Evolutionary conservation across 2,113 vertebrate genomes (phyloP).

Genomic region (Aldabrachelys gigantea): DNA sequence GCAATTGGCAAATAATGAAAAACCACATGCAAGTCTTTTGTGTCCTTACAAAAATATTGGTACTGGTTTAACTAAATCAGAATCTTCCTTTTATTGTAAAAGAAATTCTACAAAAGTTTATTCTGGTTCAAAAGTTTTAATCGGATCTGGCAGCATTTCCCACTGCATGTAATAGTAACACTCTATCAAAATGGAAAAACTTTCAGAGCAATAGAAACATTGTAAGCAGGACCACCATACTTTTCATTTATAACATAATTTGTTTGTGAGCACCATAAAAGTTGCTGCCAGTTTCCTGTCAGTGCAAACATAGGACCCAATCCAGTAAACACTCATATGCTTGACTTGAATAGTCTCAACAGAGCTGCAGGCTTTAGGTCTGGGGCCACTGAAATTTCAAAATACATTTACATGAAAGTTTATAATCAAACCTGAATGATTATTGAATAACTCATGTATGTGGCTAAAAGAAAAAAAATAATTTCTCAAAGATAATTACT

Average conservation of each 20-base stretch:
- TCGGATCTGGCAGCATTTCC: neutral
- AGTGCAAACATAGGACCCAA: neutral
- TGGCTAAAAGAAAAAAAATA: neutral
- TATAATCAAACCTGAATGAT: neutral
- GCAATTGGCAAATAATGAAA: constrained; percentile 18
- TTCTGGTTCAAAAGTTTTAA: neutral
- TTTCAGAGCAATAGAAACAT: constrained; percentile 38
- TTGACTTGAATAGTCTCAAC: neutral
- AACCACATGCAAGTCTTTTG: constrained; percentile 10
- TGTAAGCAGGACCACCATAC: constrained; percentile 31
- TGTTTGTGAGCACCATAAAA: constrained; percentile 15
- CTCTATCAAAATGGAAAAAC: neutral
- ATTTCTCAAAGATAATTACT: neutral
- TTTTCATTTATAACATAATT: neutral
- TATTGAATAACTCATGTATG: neutral
- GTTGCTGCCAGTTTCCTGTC: neutral
- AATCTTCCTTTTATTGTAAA: neutral
- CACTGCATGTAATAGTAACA: neutral
- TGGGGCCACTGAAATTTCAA: neutral
- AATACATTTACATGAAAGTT: neutral
- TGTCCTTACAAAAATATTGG: neutral
- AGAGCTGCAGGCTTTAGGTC: constrained; percentile 3
- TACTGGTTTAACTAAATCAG: neutral
- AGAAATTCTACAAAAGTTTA: neutral
- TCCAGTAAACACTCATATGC: neutral